Conservation (phyloP, 2,113 vertebrate species). For the Brachypodius melanocephalos region DNA sequence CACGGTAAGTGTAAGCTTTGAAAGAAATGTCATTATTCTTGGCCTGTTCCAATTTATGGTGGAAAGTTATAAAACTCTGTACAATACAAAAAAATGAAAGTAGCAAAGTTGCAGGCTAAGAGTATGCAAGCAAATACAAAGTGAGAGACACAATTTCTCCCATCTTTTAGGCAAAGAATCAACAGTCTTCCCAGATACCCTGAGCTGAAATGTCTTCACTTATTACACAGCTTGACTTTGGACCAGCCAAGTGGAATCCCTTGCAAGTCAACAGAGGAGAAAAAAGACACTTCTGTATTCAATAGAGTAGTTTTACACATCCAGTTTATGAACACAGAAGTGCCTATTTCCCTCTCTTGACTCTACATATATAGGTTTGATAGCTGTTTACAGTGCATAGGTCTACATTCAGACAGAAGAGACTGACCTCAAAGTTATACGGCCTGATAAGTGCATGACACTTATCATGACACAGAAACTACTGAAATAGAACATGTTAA, state of each 20-base stretch:
- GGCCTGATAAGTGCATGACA: accelerated
- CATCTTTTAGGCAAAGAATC: not conserved
- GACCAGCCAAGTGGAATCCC: not conserved
- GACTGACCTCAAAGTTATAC: accelerated
- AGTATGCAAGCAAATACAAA: not conserved
- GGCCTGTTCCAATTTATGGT: not conserved
- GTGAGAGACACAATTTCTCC: not conserved
- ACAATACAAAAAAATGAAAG: accelerated
- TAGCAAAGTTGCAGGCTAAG: not conserved
- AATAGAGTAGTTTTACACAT: not conserved
- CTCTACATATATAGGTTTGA: not conserved
- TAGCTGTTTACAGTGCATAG: not conserved
- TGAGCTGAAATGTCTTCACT: not conserved
- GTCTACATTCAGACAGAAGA: not conserved
- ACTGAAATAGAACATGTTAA: not conserved
- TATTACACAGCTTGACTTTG: not conserved
- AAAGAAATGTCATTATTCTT: not conserved
- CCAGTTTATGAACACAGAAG: not conserved
- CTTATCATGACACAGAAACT: not conserved
- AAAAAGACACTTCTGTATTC: not conserved
- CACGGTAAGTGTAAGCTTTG: not conserved
- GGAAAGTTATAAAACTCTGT: not conserved
- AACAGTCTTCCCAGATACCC: not conserved
- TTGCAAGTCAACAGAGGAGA: not conserved
- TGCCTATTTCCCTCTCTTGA: not conserved